Percentiles rank a stretch among this genome's conserved stretches.
Evolutionary conservation across 2,888 invertebrate species (phyloP).

Genomic region (Volucella inflata): DNA sequence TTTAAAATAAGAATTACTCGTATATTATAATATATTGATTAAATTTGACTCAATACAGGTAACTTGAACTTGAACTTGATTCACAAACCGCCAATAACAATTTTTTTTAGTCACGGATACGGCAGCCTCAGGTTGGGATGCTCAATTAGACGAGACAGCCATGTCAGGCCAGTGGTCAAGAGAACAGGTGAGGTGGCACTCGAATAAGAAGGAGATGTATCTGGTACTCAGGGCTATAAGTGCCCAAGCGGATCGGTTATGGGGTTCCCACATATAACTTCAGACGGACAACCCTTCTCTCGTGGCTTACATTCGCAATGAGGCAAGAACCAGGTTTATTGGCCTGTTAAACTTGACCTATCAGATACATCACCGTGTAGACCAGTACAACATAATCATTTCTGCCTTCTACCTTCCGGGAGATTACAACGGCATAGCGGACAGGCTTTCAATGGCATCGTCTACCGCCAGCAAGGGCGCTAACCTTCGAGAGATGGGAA

Average conservation of each 20-base stretch:
- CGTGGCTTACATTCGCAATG: slow-evolving; percentile 14
- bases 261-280: no score
- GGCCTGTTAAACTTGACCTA: slow-evolving; percentile 23
- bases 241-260: no score
- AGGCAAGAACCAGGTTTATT: slow-evolving; percentile 12
- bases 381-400: not conserved
- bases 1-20: no score
- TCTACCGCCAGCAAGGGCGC: not conserved
- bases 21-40: no score
- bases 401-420: not conserved
- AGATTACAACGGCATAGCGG: not conserved
- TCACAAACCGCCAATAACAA: not conserved
- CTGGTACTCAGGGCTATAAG: not conserved
- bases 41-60: no score
- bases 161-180: slow-evolving; percentile 6
- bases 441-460: not conserved
- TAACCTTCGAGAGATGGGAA: not conserved
- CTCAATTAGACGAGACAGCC: no score
- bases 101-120: slow-evolving; percentile 12
- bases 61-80: no score
- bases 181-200: not conserved
- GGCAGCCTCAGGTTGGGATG: not conserved
- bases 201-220: slow-evolving; percentile 11
- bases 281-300: no score
- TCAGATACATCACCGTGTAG: not conserved